Evolutionary conservation across 2,797 vertebrate species (phyloP), one percentile per base, ranked within the genome.

Genomic region (Arrhamphus sclerolepis): DNA sequence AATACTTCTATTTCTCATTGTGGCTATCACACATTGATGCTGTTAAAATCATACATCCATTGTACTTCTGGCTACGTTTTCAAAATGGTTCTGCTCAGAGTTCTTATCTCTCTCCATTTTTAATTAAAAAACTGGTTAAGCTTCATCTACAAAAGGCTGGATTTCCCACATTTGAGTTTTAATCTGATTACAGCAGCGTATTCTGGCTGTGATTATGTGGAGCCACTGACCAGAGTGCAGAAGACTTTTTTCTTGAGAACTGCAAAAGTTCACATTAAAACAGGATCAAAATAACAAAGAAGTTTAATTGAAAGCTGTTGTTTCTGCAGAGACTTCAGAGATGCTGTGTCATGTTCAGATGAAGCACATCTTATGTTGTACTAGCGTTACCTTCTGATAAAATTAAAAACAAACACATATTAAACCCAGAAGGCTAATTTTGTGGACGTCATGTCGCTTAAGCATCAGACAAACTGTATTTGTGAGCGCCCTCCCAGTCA

Each of bases 151-250:
- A 26, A 26, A 26, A 26, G 24, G 24, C 24, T 26, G 24, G 24
- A 26, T 26, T 26, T 26, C 24, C 2, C 6, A 26, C 24, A 26
- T 26, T 26, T 6, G 24, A 26, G 24, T 26, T 26, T 26, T 72
- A 47, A 74, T 70, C 40, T 65, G 60, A 64, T 42, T 58, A 53
- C 26, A 63, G 56, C 65, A 42, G 61, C 31, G 47, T 53, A 44
- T 62, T 48, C 66, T 24, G 39, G 62, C 67, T 62, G 49, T 42
- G 14, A 70, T 64, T 63, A 51, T 60, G 56, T 55, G 56, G 47
- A 43, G 21, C 49, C 20, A 46, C 50, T 44, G 44, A 43, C 29
- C 50, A 56, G 31, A 54, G 31, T 52, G 56, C 14, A 59, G 48
- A 53, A 26, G 66, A 22, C n/a, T 31, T 2, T 7, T 31, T 31